These are phyloP conservation scores for Austrolebias charrua DNA, from an alignment of 2,797 vertebrate species.

Conservation along the genomic window DNA sequence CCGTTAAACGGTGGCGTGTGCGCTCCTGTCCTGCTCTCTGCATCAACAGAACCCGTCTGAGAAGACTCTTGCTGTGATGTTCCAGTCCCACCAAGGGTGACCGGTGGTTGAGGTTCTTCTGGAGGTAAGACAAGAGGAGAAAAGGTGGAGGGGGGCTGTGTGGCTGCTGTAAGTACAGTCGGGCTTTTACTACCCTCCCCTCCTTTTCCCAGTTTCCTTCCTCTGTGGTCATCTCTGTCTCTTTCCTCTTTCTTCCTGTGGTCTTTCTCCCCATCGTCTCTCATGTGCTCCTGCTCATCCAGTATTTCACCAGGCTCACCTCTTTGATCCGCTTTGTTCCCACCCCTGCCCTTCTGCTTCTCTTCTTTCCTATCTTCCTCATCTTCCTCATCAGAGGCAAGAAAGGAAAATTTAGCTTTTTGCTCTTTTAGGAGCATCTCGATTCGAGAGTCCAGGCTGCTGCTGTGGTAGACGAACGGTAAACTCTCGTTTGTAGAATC, in stretches of 20 bases:
- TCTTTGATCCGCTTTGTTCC: conserved; percentile 46
- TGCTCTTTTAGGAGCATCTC: conserved; percentile 93
- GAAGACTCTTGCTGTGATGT: conserved; percentile 67
- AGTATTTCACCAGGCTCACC: conserved; percentile 23
- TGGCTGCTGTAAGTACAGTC: conserved; percentile 42
- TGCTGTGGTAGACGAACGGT: conserved; percentile 89
- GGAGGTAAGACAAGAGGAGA: conserved; percentile 66
- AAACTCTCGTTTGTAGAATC: conserved; percentile 92
- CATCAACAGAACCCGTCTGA: conserved; percentile 55
- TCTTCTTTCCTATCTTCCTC: conserved; percentile 85
- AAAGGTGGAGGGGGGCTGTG: conserved; percentile 62
- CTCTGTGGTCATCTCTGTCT: conserved; percentile 64
- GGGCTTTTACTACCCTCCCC: conserved; percentile 74
- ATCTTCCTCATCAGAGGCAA: conserved; percentile 89
- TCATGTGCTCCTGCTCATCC: conserved; percentile 52
- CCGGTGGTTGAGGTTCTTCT: conserved; percentile 76
- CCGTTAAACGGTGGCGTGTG: conserved; percentile 87
- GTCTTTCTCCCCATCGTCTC: conserved; percentile 64
- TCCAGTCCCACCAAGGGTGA: conserved; percentile 63
- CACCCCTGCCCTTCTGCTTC: conserved; percentile 51
- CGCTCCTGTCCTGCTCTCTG: conserved; percentile 75
- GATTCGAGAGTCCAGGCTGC: conserved; percentile 92
- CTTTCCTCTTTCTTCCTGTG: conserved; percentile 72
- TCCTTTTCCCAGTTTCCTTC: conserved; percentile 66
- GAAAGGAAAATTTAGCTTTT: conserved; percentile 91